Evolutionary conservation across 1,140 invertebrate genomes (phyloP).

Genomic region (Drosophila bocki): DNA sequence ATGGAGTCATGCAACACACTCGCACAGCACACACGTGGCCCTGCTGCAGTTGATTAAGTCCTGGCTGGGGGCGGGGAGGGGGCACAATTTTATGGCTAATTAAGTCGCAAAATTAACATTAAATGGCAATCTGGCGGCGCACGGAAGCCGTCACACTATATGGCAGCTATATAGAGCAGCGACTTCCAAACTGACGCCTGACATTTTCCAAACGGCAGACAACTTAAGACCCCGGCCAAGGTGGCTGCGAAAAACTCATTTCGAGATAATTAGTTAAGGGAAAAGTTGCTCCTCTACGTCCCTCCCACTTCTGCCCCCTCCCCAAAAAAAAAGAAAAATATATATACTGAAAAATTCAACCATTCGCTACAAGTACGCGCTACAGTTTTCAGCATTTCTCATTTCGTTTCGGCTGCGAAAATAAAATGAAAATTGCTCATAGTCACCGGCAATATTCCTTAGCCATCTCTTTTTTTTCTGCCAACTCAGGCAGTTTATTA

Average conservation of each 20-base stretch:
- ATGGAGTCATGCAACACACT: conserved; percentile 39
- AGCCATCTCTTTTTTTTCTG: conserved; percentile 55
- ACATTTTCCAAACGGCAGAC: conserved; percentile 53
- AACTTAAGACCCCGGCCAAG: conserved; percentile 32
- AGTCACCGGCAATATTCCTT: conserved; percentile 61
- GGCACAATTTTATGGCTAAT: conserved; percentile 75
- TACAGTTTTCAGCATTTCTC: conserved; percentile 52
- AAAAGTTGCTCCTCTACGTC: conserved; percentile 15
- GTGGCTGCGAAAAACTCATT: conserved; percentile 54
- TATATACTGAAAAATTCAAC: conserved; percentile 5
- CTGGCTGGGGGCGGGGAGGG: neutral
- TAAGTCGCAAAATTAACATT: conserved; percentile 79
- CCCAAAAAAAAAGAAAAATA: neutral
- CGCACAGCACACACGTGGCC: neutral
- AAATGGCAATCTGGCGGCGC: conserved; percentile 72
- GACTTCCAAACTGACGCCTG: conserved; percentile 25
- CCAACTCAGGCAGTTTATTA: conserved; percentile 73
- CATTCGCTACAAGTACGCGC: conserved; percentile 36
- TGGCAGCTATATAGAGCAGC: conserved; percentile 10
- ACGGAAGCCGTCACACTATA: conserved; percentile 54
- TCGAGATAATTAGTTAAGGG: conserved; percentile 67
- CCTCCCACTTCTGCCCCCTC: neutral
- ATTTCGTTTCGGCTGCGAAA: conserved; percentile 40
- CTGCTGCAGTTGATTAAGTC: conserved; percentile 68
- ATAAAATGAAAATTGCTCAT: conserved; percentile 49